Percentiles rank a stretch among this genome's conserved stretches.
Conservation (phyloP, 2,113 vertebrate species). For the Apodemus speciosus region DNA sequence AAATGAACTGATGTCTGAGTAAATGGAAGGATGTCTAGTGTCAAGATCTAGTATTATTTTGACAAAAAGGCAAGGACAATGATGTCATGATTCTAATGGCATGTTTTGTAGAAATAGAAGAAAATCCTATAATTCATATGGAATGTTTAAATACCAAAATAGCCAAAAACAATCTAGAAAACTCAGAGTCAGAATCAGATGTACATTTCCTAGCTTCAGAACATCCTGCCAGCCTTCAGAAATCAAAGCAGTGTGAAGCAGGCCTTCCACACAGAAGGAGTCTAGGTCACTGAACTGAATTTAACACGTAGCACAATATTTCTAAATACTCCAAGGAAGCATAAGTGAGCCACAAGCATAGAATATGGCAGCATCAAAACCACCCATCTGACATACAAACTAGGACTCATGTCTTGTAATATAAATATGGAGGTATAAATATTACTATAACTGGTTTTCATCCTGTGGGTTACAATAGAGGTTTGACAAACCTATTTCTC, state of each 20-base stretch:
- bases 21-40: background rate
- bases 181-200: slow-evolving; percentile 42
- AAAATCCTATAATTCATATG: background rate
- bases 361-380: background rate
- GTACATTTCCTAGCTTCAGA: background rate
- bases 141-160: background rate
- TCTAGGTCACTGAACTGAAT: slow-evolving; percentile 15
- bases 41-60: background rate
- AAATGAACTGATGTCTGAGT: background rate
- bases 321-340: background rate
- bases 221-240: background rate
- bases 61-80: background rate
- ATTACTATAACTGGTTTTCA: background rate
- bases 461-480: no score
- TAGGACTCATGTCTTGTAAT: slow-evolving; percentile 24
- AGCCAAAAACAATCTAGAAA: background rate
- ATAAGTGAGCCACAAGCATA: background rate
- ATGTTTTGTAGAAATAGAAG: background rate
- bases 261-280: background rate
- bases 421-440: slow-evolving; percentile 27
- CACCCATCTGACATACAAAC: background rate
- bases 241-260: background rate
- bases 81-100: background rate
- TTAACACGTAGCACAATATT: slow-evolving; percentile 28
- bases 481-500: no score